Base-by-base conservation (phyloP, 2,113 vertebrate species). In the Vimba vimba region DNA sequence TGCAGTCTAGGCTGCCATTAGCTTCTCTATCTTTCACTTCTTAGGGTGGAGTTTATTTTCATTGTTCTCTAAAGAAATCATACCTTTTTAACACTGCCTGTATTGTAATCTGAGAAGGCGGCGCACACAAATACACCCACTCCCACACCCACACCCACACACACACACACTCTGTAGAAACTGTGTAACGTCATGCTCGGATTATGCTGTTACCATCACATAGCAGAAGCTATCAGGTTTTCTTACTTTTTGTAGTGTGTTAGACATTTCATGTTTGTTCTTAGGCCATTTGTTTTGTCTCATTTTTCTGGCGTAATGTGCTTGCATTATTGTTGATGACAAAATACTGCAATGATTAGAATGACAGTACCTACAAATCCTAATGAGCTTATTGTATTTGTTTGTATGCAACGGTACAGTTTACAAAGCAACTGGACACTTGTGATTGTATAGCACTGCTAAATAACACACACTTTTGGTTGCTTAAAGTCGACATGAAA, bases 1-100 rank as follows among this genome's bases (percentile, higher is more conserved):
- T 50, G 17, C 25, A 27, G 6, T 27, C 27, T 27, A 27, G 27
- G 27, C 27, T 27, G 27, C 23, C 25, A 10, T 76, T 4, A 30
- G 74, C 13, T 30, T 30, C 50, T 19, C 27, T 78, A 27, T 21
- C 76, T 59, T 78, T 78, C 74, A 52, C 6, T 30, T 23, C 6
- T 27, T 45, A n/a, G 17, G 83, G 84, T 79, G 84, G 60, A 39
- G 85, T 73, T 30, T n/a, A 13, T 80, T 66, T 25, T 66, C 21
- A 52, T 78, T 55, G 83, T 85, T 64, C 33, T 52, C 36, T 39
- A 60, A 68, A 71, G 52, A 39, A 66, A 71, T 30, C 25, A 11
- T 19, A 30, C 43, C 52, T 21, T 55, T 33, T 57, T 84, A 33
- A 76, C n/a, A 76, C 27, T 2, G 3, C 60, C 19, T n/a, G 2